Evolutionary conservation across 2,113 vertebrate species (phyloP).

Genomic region (Polypterus bichir): DNA sequence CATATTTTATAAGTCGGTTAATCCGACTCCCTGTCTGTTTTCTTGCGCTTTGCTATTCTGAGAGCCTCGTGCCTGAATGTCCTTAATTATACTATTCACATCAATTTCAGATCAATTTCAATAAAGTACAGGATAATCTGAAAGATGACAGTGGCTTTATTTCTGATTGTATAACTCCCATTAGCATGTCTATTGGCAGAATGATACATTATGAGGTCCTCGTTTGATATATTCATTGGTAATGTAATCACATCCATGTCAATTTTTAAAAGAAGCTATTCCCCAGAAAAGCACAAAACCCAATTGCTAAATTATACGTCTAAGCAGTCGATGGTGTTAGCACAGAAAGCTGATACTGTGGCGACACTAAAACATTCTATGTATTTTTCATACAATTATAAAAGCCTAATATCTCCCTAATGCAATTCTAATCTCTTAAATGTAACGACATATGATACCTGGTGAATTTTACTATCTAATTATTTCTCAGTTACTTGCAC

Average conservation of each 20-base stretch:
- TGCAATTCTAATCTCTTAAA: slow-evolving; percentile 64
- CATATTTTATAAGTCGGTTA: too few relatives aligned
- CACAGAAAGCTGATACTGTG: slow-evolving; percentile 58
- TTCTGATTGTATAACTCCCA: slow-evolving; percentile 24
- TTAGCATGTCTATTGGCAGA: slow-evolving; percentile 25
- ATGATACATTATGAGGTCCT: slow-evolving; percentile 22
- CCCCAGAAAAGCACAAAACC: slow-evolving; percentile 47
- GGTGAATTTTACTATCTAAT: slow-evolving; percentile 51
- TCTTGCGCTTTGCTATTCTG: too few relatives aligned
- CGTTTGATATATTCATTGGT: slow-evolving; percentile 35
- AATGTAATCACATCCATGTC: slow-evolving; percentile 37
- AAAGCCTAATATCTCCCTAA: slow-evolving; percentile 49
- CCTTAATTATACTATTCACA: too few relatives aligned
- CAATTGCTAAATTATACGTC: slow-evolving; percentile 61
- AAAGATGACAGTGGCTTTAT: not conserved
- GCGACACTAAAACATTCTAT: slow-evolving; percentile 71
- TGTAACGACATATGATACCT: slow-evolving; percentile 59
- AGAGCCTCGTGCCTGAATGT: too few relatives aligned
- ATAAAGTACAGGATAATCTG: too few relatives aligned
- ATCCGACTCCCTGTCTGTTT: too few relatives aligned
- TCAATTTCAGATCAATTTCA: too few relatives aligned
- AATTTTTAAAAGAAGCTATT: slow-evolving; percentile 34
- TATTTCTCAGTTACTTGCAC: slow-evolving; percentile 46
- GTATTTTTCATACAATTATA: slow-evolving; percentile 67
- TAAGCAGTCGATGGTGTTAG: slow-evolving; percentile 57